A percentile compares a stretch with the other conserved stretches of the same genome.
Evolutionary conservation across 2,113 vertebrate species (phyloP).

Genomic region (Cathartes aura): DNA sequence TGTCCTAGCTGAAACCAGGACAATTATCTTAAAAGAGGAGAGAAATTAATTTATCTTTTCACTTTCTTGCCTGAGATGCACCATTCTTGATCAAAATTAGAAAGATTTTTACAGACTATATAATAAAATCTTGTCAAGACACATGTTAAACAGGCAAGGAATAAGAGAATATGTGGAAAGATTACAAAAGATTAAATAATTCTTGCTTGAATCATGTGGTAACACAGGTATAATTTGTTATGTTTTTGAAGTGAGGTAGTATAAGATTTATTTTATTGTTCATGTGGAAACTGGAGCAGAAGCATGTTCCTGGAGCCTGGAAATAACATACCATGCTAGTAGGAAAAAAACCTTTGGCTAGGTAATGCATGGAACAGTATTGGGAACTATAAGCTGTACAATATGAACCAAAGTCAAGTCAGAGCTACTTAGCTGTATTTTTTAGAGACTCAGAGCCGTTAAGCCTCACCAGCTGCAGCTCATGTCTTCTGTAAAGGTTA

Average conservation of each 20-base stretch:
- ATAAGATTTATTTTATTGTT: not conserved
- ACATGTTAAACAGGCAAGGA: not conserved
- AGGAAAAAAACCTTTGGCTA: not conserved
- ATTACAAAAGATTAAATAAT: not conserved
- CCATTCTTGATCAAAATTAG: not conserved
- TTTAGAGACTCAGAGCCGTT: not conserved
- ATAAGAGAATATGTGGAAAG: not conserved
- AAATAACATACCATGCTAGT: not conserved
- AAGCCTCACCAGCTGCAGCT: not conserved
- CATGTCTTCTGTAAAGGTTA: not conserved
- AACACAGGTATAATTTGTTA: not conserved
- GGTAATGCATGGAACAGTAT: not conserved
- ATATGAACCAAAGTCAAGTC: not conserved
- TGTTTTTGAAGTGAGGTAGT: not conserved
- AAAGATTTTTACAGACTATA: not conserved
- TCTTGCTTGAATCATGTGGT: not conserved
- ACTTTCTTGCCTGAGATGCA: not conserved
- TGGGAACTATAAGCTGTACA: not conserved
- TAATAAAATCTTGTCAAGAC: not conserved
- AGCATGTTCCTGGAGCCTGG: not conserved
- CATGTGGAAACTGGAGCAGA: not conserved
- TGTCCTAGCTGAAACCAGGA: no score
- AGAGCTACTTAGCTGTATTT: not conserved
- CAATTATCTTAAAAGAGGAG: not conserved
- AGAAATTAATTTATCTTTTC: not conserved